Evolutionary conservation across 2,888 invertebrate genomes (phyloP).

Genomic region (Synergus gifuensis): DNA sequence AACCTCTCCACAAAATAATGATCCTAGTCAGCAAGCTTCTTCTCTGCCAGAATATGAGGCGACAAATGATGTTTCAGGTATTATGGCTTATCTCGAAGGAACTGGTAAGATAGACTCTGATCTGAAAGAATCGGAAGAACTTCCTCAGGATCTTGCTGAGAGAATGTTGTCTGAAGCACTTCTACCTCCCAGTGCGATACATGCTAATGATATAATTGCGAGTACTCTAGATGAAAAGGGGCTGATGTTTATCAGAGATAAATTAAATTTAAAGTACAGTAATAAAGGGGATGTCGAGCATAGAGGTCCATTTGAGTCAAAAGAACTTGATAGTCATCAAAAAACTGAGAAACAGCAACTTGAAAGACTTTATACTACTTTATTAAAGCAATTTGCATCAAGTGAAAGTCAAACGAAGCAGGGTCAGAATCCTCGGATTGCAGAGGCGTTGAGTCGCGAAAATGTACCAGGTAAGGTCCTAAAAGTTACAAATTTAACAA

Average conservation of each 20-base stretch:
- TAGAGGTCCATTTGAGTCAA: constrained; percentile 43
- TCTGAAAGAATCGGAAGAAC: constrained; percentile 51
- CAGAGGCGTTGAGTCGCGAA: neutral
- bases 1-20: neutral
- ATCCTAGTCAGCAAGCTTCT: neutral
- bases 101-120: constrained; percentile 31
- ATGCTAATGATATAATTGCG: constrained; percentile 68
- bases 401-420: neutral
- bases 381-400: neutral
- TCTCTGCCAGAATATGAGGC: neutral
- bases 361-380: neutral
- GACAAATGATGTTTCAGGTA: neutral
- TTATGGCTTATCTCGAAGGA: neutral
- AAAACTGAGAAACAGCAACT: neutral
- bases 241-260: constrained; percentile 68
- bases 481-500: neutral
- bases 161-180: constrained; percentile 68
- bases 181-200: constrained; percentile 66
- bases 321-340: constrained; percentile 39
- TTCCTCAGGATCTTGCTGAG: constrained; percentile 59
- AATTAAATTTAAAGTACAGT: constrained; percentile 69
- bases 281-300: constrained; percentile 54
- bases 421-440: neutral
- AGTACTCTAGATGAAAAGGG: constrained; percentile 69
- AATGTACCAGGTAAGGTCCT: constrained; percentile 12